Evolutionary conservation across 2,888 invertebrate species (phyloP), one percentile per base, ranked within the genome.

Genomic region (Dynastes grantii): DNA sequence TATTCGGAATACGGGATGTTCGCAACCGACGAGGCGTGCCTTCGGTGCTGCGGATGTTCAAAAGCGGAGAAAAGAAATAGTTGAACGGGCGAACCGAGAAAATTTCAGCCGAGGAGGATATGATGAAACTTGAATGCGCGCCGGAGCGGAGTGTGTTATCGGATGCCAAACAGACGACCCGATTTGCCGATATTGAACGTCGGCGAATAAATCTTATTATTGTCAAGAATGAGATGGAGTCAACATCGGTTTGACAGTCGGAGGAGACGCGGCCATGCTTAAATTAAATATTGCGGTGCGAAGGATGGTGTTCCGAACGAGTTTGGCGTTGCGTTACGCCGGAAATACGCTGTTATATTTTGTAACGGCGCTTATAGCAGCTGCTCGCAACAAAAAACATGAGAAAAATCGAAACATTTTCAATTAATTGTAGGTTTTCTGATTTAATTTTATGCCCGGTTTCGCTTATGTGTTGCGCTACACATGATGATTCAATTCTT

Each of bases 121-220:
- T 45, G 77, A 77, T 29, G 64, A 76, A 65, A 65, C 76, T 68
- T 22, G 71, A 11, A 76, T 29, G 63, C 51, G 37, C 40, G 65
- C 64, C 45, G 45, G 29, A 37, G 32, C 3, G 70, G 61, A 61
- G 58, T 71, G 73, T 78, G 71, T 76, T 76, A 76, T 71, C 68
- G 76, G 76, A 76, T 78, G 63, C 78, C 78, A 68, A 78, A 76
- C 78, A 78, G 68, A 81, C 85, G 84, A 85, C 85, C 85, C 86
- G 86, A 86, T 86, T 86, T 87, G 85, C 84, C 83, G 83, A 85
- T 87, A 87, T 87, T 87, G 86, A 87, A 85, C 85, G 86, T 81
- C 82, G 83, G 73, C 85, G 86, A 84, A 87, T 86, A 88, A 88
- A 88, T 88, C 88, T 87, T 88, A 87, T 88, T 87, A 88, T 85